phyloP scores from a whole-genome alignment of 1,140 invertebrate genomes.

The Pseudomyrmex dendroicus region DNA sequence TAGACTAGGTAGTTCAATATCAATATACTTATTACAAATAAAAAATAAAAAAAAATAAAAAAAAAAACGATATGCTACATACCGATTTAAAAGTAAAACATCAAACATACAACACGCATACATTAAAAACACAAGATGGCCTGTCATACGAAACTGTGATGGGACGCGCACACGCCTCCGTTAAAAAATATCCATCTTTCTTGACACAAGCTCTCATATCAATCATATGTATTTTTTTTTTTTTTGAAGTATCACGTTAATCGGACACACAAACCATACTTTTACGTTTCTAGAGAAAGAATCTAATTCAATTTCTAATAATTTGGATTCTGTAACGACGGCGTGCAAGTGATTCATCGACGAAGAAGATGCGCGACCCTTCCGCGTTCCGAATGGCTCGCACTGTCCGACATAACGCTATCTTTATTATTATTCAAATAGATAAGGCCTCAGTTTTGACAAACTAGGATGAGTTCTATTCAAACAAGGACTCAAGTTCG shows the following conservation, averaged over 20 bases:
- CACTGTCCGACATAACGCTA: constrained; percentile 77
- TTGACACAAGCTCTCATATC: too few relatives aligned
- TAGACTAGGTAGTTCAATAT: constrained; percentile 84
- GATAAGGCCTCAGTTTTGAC: constrained; percentile 81
- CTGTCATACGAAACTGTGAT: constrained; percentile 71
- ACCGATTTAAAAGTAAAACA: constrained; percentile 80
- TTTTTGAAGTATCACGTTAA: too few relatives aligned
- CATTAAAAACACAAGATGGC: constrained; percentile 72
- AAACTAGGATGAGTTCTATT: constrained; percentile 78
- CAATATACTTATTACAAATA: constrained; percentile 82
- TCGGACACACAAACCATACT: too few relatives aligned
- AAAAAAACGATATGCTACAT: constrained; percentile 80
- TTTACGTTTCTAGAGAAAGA: too few relatives aligned
- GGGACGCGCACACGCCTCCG: constrained; percentile 63
- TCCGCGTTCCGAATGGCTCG: constrained; percentile 65
- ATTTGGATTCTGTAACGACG: not conserved
- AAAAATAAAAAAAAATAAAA: constrained; percentile 68
- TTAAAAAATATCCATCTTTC: constrained; percentile 13
- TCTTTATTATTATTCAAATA: constrained; percentile 82
- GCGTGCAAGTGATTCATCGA: constrained; percentile 23
- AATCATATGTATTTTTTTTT: too few relatives aligned
- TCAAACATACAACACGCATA: constrained; percentile 76
- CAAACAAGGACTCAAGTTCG: constrained; percentile 71
- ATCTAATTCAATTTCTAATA: too few relatives aligned
- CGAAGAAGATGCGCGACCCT: constrained; percentile 48